Evolutionary conservation across 2,888 invertebrate species (phyloP).

Genomic region (Leucoma salicis): DNA sequence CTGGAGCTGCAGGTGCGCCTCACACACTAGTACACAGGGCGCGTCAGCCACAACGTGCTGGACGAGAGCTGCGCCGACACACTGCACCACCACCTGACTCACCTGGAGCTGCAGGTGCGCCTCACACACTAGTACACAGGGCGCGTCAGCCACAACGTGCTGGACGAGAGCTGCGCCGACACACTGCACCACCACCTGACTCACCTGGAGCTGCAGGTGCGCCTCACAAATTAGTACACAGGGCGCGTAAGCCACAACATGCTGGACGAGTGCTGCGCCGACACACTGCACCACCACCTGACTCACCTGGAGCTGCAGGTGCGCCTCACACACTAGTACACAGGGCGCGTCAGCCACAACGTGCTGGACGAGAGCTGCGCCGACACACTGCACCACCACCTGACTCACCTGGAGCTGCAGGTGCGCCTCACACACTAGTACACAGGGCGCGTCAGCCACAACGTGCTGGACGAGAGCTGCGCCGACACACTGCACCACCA

Average conservation of each 20-base stretch:
- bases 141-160: conserved; percentile 90
- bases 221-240: too few species aligned
- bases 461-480: conserved; percentile 95
- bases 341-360: conserved; percentile 90
- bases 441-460: conserved; percentile 90
- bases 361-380: conserved; percentile 97
- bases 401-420: conserved; percentile 91
- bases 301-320: too few species aligned
- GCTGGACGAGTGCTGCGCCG: too few species aligned
- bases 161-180: conserved; percentile 97
- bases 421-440: too few species aligned
- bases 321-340: too few species aligned
- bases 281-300: too few species aligned
- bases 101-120: conserved; percentile 88
- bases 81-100: conserved; percentile 91
- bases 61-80: conserved; percentile 97
- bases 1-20: conserved; percentile 85
- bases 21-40: too few species aligned
- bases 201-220: conserved; percentile 87
- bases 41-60: conserved; percentile 91
- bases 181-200: conserved; percentile 92
- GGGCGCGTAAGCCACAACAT: too few species aligned
- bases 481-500: conserved; percentile 93
- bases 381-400: conserved; percentile 91
- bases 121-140: too few species aligned